Percentiles rank a stretch among this genome's conserved stretches.
phyloP scores from a whole-genome alignment of 2,797 vertebrate species.

The Heterohyrax brucei region DNA sequence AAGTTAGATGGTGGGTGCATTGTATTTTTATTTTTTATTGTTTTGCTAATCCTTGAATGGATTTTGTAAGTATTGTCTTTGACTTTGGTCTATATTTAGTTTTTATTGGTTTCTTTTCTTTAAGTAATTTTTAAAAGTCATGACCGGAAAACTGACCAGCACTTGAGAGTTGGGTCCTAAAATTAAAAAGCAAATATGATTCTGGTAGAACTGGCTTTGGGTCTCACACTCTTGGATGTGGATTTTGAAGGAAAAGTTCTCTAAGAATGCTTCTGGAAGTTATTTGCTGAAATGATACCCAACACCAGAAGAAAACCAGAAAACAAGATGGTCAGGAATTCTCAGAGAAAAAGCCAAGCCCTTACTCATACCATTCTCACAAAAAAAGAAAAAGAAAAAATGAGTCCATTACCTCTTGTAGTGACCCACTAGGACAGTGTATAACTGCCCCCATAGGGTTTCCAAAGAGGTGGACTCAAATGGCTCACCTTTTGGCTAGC shows the following conservation, averaged over 20 bases:
- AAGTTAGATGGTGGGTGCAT: background rate
- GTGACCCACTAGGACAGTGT: no score
- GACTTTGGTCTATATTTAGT: background rate
- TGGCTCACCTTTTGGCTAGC: no score
- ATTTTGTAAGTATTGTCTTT: background rate
- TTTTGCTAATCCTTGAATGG: background rate
- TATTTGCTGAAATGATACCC: background rate
- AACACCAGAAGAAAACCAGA: background rate
- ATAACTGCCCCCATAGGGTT: background rate
- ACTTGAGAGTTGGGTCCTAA: background rate
- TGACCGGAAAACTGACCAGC: background rate
- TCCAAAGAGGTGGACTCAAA: background rate
- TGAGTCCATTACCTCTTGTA: no score
- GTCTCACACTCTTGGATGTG: background rate
- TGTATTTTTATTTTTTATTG: background rate
- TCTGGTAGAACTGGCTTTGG: background rate
- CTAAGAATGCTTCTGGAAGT: background rate
- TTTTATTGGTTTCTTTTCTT: background rate
- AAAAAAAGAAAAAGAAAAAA: no score
- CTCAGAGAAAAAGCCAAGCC: background rate
- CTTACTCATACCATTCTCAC: background rate
- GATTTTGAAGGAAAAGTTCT: background rate
- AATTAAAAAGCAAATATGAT: background rate
- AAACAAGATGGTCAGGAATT: constrained; percentile 4
- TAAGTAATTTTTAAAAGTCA: background rate